Evolutionary conservation across 2,888 invertebrate genomes (phyloP), one percentile per base, ranked within the genome.

Genomic region (Oxystoma pomonae): DNA sequence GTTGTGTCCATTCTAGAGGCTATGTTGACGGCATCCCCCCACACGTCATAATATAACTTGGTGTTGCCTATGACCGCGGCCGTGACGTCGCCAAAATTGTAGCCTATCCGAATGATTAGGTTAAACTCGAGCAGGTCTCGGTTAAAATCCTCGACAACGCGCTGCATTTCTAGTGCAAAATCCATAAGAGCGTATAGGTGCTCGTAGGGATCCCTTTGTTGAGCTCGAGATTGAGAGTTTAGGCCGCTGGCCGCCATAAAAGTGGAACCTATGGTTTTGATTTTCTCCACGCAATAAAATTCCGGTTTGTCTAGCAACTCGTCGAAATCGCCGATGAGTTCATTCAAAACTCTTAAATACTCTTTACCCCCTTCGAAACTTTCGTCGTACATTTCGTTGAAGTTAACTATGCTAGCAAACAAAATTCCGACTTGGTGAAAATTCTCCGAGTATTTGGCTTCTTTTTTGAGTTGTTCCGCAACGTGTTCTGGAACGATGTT

Each of bases 1-100:
- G 97, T 98, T 0, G 95, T 94, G 79, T 98, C 98, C 98, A 98
- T 98, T 60, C 98, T 84, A 5, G 94, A 94, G 0, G 98, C 95
- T 63, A 98, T 96, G 78, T 98, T 98, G 0, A 98, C 98, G 0
- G 98, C 95, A 78, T 98, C 98, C 0, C 98, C 98, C 98, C 98
- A 98, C 72, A 98, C 98, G 78, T 98, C 98, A 74, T 97, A 98
- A 78, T 95, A 94, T 65, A 98, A 82, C 77, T 98, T 98, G 1
- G 93, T 93, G 5, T 96, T 96, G 0, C 98, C 98, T 60, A 98
- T 97, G 1, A 98, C 92, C 1, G 97, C 97, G 0, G 98, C 96
- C 0, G 97, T 97, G 0, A 98, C 96, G 71, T 97, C 96, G 0
- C 98, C 98, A 72, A 90, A 91, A 80, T 98, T 97, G 75, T 90